Percentiles rank a stretch among this genome's conserved stretches.
phyloP scores from a whole-genome alignment of 2,888 invertebrate species.

The Endomychus coccineus region DNA sequence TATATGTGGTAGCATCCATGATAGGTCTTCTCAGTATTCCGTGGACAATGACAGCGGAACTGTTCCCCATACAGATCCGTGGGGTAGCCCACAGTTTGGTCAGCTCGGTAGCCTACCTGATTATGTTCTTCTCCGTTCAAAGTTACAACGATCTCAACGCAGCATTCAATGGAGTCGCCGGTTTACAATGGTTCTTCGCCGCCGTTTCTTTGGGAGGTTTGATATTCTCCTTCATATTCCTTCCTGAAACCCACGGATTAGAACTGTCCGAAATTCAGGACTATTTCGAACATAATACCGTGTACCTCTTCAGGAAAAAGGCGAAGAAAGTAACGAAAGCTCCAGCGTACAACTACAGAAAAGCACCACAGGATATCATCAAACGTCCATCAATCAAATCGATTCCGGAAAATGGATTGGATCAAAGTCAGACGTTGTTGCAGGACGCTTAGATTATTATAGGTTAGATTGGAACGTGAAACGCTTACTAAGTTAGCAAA shows the following conservation, averaged over 20 bases:
- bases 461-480: no score
- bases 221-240: conserved; percentile 40
- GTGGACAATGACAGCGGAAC: conserved; percentile 55
- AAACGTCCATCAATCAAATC: conserved; percentile 9
- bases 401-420: conserved; percentile 6
- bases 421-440: conserved; percentile 11
- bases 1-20: conserved; percentile 51
- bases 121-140: conserved; percentile 51
- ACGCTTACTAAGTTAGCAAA: no score
- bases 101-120: conserved; percentile 47
- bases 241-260: conserved; percentile 47
- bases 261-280: conserved; percentile 45
- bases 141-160: conserved; percentile 37
- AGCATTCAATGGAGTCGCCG: conserved; percentile 41
- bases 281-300: conserved; percentile 42
- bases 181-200: conserved; percentile 42
- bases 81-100: conserved; percentile 50
- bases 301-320: conserved; percentile 24
- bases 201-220: conserved; percentile 31
- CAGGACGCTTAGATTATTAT: no score
- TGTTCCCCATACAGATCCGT: conserved; percentile 51
- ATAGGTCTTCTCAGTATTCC: conserved; percentile 51
- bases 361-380: conserved; percentile 8
- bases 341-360: conserved; percentile 3
- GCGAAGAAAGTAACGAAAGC: conserved; percentile 7